Evolutionary conservation across 2,797 vertebrate species (phyloP), one percentile per base, ranked within the genome.

Genomic region (Gymnoscopelus microlampas): DNA sequence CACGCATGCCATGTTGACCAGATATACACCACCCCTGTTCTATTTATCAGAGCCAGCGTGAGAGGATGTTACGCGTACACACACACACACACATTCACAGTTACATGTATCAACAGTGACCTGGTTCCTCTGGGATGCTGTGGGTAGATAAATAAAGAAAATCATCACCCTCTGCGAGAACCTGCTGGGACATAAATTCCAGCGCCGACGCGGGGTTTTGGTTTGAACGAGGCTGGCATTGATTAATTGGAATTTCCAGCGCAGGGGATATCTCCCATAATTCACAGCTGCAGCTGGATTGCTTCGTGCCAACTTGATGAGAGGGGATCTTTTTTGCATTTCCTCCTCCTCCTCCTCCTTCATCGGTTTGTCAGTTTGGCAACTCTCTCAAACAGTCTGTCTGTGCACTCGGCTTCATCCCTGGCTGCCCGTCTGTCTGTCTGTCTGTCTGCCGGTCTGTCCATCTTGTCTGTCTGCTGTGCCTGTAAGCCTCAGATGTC

Each of bases 1-100:
- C 81, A 76, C 65, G 73, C 77, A 81, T 85, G 85, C 85, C 85
- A 83, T 64, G 74, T 81, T 87, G 86, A 90, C 85, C 78, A 88
- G 85, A 90, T 87, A 82, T 80, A 88, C 68, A 53, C 61, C 14
- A 6, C 78, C 71, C 61, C 72, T 76, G 70, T 78, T 85, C 74
- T 80, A 76, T 86, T 84, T 83, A 79, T 87, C 80, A 84, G 82
- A 61, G 48, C 53, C 56, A 1, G 6, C 61, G 67, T 26, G 73
- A 47, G 13, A n/a, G 51, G 39, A 57, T 2, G 53, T 24, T 56
- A 53, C 23, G 15, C 53, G 15, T 44, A 47, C 10, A 15, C 5
- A 1, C 39, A 51, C 14, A 49, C 59, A 70, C 53, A 23, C 72
- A 1, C 29, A 51, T 11, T 44, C 56, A 72, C 56, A 26, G 70